Evolutionary conservation across 2,888 invertebrate species (phyloP).

Genomic region (Aphodius sticticus): DNA sequence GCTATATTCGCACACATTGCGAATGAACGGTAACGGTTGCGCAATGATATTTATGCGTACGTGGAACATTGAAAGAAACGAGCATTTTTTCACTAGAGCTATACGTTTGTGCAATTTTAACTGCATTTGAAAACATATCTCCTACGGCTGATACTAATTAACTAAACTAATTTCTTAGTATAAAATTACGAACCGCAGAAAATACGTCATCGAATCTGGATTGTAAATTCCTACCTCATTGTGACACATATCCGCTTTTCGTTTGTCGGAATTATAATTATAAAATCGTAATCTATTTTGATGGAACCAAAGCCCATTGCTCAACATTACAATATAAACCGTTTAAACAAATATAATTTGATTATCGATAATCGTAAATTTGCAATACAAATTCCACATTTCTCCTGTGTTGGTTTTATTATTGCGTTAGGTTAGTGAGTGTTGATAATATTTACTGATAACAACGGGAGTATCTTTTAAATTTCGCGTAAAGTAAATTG

Average conservation of each 20-base stretch:
- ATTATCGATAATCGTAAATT: too few relatives aligned
- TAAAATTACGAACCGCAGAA: not conserved
- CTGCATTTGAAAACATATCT: not conserved
- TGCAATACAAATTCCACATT: not conserved
- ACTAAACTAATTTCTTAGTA: not conserved
- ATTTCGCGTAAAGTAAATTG: not conserved
- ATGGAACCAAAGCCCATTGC: not conserved
- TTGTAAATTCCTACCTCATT: too few relatives aligned
- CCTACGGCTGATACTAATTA: not conserved
- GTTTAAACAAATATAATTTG: not conserved
- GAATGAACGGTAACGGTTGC: not conserved
- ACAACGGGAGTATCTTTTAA: too few relatives aligned
- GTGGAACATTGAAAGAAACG: not conserved
- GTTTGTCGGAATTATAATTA: not conserved
- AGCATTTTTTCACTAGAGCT: not conserved
- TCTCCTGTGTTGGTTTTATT: not conserved
- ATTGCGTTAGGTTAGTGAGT: not conserved
- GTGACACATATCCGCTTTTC: not conserved
- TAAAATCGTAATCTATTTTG: not conserved
- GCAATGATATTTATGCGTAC: slow-evolving; percentile 4
- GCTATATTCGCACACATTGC: not conserved
- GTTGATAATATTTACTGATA: not conserved
- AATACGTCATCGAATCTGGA: not conserved
- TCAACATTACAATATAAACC: not conserved
- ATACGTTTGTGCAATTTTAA: not conserved